Evolutionary conservation across 2,113 vertebrate species (phyloP).

Genomic region (Mustela lutreola): DNA sequence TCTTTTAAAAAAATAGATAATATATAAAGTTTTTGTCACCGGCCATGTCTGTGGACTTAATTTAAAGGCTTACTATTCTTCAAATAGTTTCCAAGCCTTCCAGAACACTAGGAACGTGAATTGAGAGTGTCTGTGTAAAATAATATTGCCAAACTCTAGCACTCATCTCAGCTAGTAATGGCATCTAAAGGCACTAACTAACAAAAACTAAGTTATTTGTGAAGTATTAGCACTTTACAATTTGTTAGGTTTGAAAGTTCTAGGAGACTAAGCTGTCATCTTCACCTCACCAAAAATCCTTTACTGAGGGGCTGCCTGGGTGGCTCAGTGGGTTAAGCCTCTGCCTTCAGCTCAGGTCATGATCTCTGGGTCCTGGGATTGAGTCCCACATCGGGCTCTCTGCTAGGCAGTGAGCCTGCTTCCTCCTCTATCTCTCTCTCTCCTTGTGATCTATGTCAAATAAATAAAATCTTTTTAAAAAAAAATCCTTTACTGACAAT

Average conservation of each 20-base stretch:
- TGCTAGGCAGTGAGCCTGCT: no score
- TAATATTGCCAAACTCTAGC: background rate
- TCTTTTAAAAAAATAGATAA: conserved; percentile 2
- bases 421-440: no score
- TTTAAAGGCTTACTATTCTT: conserved; percentile 55
- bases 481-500: background rate
- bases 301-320: background rate
- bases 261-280: background rate
- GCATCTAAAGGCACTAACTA: conserved; percentile 17
- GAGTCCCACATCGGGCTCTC: no score
- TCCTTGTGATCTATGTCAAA: no score
- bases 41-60: background rate
- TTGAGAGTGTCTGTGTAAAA: background rate
- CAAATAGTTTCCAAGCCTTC: conserved; percentile 17
- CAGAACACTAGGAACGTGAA: conserved; percentile 10
- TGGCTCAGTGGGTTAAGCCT: no score
- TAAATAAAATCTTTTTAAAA: no score
- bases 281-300: background rate
- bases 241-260: background rate
- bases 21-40: conserved; percentile 17
- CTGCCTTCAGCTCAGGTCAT: no score
- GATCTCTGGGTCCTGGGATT: no score
- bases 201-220: conserved; percentile 52
- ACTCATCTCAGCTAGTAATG: background rate
- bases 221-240: conserved; percentile 6